Conservation (phyloP, 2,113 vertebrate species). For the Fulmarus glacialis region DNA sequence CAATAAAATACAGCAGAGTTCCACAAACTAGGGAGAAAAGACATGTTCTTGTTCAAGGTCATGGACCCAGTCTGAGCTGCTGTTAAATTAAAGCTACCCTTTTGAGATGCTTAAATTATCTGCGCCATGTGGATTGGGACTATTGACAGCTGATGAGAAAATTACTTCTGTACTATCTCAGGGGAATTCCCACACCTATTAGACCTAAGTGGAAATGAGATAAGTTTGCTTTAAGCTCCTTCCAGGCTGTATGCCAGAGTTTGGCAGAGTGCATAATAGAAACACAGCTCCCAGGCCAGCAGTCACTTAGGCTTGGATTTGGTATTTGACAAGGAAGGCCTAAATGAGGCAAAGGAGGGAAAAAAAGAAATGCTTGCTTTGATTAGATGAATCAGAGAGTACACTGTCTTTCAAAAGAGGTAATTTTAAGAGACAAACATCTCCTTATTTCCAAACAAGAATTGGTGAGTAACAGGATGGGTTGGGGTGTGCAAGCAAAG, state of each 20-base stretch:
- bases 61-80: background rate
- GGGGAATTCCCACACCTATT: constrained; percentile 44
- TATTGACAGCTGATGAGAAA: constrained; percentile 64
- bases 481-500: background rate
- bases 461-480: background rate
- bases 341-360: background rate
- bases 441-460: background rate
- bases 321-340: constrained; percentile 41
- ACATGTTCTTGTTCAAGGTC: constrained; percentile 31
- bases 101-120: constrained; percentile 32
- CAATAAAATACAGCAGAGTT: background rate
- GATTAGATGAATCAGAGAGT: constrained; percentile 2
- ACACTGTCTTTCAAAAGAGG: background rate
- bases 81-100: constrained; percentile 24
- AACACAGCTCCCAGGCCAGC: constrained; percentile 44
- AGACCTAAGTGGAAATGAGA: constrained; percentile 52
- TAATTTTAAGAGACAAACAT: constrained; percentile 20
- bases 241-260: constrained; percentile 46
- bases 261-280: constrained; percentile 22
- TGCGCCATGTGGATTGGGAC: constrained; percentile 5
- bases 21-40: background rate
- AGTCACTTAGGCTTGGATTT: constrained; percentile 26
- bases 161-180: constrained; percentile 40
- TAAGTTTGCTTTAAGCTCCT: constrained; percentile 61
- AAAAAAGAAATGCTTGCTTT: background rate